These are phyloP conservation scores for Plecotus auritus DNA, from an alignment of 2,113 vertebrate genomes.

Conservation along the genomic window DNA sequence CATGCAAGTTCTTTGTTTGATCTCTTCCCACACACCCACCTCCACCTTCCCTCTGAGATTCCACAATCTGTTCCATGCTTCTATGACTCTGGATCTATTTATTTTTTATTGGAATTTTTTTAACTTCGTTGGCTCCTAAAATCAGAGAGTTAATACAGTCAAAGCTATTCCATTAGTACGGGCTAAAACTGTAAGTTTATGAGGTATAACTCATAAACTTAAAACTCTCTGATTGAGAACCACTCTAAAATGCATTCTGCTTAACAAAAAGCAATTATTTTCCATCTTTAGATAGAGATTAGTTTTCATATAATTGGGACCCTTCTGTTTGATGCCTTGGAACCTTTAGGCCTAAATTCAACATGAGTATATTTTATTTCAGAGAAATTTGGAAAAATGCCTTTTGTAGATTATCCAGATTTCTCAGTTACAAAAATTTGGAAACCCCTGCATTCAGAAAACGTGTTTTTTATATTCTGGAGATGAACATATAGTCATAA, in stretches of 20 bases:
- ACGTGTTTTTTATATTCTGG: not conserved
- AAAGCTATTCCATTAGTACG: no score
- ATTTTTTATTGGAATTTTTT: not conserved
- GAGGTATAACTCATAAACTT: no score
- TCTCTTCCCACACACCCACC: not conserved
- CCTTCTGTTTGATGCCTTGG: not conserved
- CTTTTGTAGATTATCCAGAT: not conserved
- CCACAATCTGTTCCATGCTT: not conserved
- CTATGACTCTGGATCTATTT: not conserved
- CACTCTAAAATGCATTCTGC: not conserved
- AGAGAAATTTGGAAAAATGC: constrained; percentile 8
- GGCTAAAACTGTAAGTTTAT: no score
- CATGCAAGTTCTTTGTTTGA: not conserved
- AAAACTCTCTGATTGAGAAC: not conserved
- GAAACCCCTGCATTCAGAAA: not conserved
- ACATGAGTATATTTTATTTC: not conserved
- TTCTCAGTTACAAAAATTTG: constrained; percentile 21
- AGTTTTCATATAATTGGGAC: not conserved
- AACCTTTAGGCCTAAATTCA: not conserved
- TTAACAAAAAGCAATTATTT: not conserved
- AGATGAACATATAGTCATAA: constrained; percentile 12
- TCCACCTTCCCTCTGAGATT: not conserved
- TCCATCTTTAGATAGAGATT: not conserved
- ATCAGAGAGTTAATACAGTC: no score
- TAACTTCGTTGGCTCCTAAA: not conserved